These are phyloP conservation scores for Paragorgia papillata DNA, from an alignment of 92 coral and sea anemone genomes.

Conservation along the genomic window DNA sequence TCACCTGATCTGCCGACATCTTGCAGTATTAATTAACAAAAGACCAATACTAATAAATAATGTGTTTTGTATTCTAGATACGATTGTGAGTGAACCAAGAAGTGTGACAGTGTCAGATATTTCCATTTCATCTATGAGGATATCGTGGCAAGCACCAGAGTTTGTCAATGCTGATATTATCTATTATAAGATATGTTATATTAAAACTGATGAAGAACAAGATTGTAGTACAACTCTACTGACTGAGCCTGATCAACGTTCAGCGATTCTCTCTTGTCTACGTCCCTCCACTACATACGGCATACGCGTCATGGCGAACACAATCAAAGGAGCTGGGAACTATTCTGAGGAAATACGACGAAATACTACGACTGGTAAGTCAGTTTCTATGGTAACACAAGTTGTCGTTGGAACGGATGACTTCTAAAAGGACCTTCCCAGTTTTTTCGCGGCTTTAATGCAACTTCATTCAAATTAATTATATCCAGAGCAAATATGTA, in stretches of 20 bases:
- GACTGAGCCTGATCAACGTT: not conserved
- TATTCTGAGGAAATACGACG: constrained; percentile 5
- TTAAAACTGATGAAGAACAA: not conserved
- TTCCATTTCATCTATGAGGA: not conserved
- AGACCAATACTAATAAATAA: not conserved
- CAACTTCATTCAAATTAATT: too few relatives aligned
- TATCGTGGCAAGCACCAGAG: constrained; percentile 9
- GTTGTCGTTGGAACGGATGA: too few relatives aligned
- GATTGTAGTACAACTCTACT: constrained; percentile 4
- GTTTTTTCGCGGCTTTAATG: too few relatives aligned
- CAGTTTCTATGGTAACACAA: too few relatives aligned
- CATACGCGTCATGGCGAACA: constrained; percentile 27
- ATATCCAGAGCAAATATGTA: too few relatives aligned
- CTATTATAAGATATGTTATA: constrained; percentile 17
- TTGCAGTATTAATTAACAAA: not conserved
- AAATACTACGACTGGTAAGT: not conserved
- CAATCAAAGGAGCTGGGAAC: constrained; percentile 35
- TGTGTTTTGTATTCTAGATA: too few relatives aligned
- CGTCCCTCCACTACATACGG: constrained; percentile 7
- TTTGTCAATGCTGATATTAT: constrained; percentile 7
- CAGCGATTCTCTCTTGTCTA: not conserved
- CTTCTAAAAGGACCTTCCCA: too few relatives aligned
- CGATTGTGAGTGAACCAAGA: not conserved
- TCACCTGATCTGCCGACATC: too few relatives aligned
- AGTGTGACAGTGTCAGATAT: not conserved